These are phyloP conservation scores for Alectura lathami DNA, from an alignment of 2,113 vertebrate species.

Conservation along the genomic window DNA sequence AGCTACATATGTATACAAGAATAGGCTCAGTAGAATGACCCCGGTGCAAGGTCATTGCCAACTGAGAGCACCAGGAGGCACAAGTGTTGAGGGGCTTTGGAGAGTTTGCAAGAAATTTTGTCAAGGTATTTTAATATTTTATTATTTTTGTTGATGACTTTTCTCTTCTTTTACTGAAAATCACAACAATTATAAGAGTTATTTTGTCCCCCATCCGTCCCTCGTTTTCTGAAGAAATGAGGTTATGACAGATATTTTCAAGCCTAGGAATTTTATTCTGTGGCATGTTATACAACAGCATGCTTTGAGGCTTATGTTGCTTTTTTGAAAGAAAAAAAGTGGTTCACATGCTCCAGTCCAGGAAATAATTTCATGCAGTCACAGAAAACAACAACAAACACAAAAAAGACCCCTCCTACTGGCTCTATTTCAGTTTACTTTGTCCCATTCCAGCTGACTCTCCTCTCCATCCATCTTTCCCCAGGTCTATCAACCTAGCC, in stretches of 20 bases:
- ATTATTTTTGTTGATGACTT: not conserved
- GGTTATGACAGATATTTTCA: not conserved
- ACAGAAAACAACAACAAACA: too few relatives aligned
- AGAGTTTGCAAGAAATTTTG: not conserved
- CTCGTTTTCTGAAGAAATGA: constrained; percentile 14
- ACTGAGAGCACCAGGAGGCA: not conserved
- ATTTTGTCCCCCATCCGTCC: not conserved
- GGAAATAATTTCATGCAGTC: not conserved
- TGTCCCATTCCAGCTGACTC: not conserved
- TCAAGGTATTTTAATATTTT: not conserved
- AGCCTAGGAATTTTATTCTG: not conserved
- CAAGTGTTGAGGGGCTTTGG: not conserved
- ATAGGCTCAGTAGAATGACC: not conserved
- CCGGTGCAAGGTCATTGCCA: not conserved
- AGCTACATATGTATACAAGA: not conserved
- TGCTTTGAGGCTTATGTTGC: not conserved
- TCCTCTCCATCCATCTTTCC: not conserved
- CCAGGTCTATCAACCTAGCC: not conserved
- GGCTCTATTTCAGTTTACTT: not conserved
- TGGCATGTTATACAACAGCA: not conserved
- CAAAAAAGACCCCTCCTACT: not conserved
- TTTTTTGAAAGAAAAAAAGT: not conserved
- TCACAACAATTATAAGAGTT: not conserved
- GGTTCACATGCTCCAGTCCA: not conserved
- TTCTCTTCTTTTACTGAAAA: not conserved